Percentiles rank a stretch among this genome's conserved stretches.
These are phyloP conservation scores for Carollia perspicillata DNA, from an alignment of 2,113 vertebrate species.

Conservation along the genomic window DNA sequence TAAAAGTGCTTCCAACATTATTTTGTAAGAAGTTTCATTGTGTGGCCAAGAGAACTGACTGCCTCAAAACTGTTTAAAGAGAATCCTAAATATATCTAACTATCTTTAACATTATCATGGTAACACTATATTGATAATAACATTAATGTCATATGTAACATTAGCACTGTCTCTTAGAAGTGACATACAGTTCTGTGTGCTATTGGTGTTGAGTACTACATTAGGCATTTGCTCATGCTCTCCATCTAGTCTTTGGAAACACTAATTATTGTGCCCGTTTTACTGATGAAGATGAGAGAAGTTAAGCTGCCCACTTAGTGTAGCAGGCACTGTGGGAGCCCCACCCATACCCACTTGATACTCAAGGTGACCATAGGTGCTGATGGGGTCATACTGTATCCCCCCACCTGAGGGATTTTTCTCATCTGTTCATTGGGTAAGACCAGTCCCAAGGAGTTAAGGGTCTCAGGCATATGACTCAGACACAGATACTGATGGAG, in stretches of 20 bases:
- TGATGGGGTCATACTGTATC: neutral
- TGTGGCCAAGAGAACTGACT: neutral
- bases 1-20: constrained; percentile 21
- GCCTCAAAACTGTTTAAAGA: neutral
- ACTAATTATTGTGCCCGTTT: neutral
- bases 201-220: neutral
- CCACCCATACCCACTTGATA: too few relatives aligned
- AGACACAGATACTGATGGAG: neutral
- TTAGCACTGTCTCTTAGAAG: neutral
- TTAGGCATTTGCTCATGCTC: neutral
- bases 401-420: neutral
- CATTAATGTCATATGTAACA: neutral
- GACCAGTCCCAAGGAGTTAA: neutral
- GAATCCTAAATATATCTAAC: neutral
- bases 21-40: neutral
- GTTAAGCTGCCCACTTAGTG: neutral
- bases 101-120: neutral
- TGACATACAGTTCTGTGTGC: neutral
- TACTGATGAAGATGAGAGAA: neutral
- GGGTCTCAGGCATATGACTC: neutral
- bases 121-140: neutral
- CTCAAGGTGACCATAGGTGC: neutral
- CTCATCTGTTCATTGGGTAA: neutral
- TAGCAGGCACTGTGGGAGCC: neutral
- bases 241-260: neutral